A percentile compares a stretch with the other conserved stretches of the same genome.
Conservation (phyloP, 2,797 vertebrate species). For the Dendrocincla tyrannina region DNA sequence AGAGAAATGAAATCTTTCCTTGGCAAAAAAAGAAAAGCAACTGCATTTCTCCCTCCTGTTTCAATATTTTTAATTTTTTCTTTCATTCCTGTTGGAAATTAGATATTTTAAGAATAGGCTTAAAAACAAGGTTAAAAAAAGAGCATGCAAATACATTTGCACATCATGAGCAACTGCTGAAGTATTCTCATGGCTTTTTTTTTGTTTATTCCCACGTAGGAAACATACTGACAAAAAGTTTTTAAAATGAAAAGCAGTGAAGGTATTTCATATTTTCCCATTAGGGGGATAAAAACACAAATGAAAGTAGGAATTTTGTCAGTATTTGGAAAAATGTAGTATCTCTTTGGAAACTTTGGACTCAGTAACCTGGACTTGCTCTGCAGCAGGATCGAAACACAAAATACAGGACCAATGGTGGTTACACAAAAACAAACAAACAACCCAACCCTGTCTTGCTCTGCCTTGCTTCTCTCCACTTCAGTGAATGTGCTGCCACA, state of each 20-base stretch:
- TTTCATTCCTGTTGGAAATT: constrained; percentile 15
- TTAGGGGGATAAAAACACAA: not conserved
- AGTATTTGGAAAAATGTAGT: not conserved
- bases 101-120: constrained; percentile 11
- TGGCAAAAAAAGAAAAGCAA: not conserved
- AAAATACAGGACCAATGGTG: not conserved
- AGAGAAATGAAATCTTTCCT: constrained; percentile 10
- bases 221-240: not conserved
- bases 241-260: not conserved
- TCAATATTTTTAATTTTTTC: constrained; percentile 25
- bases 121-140: constrained; percentile 1
- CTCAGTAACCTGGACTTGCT: not conserved
- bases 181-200: not conserved
- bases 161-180: not conserved
- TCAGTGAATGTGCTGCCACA: not conserved
- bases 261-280: not conserved
- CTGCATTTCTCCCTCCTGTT: constrained; percentile 10
- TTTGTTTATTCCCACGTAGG: not conserved
- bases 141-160: not conserved
- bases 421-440: not conserved
- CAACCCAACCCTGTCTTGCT: not conserved
- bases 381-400: fast-evolving
- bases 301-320: not conserved
- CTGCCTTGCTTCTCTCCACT: not conserved
- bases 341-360: not conserved